Evolutionary conservation across 2,113 vertebrate species (phyloP).

Genomic region (Bos taurus): ARS-UCD2.0 NC_037337.1:22505501-22506000

Average conservation of each 20-base stretch:
- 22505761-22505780: neutral
- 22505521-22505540: neutral
- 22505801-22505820: neutral
- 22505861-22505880: neutral
- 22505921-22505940: neutral
- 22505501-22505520: neutral
- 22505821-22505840: neutral
- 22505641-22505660: neutral
- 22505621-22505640: neutral
- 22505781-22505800: neutral
- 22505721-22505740: neutral
- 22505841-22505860: neutral
- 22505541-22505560: neutral
- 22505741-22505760: neutral
- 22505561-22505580: neutral
- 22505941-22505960: too few relatives aligned
- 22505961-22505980: neutral
- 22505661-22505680: neutral
- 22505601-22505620: neutral
- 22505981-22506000: neutral
- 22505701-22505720: neutral
- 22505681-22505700: neutral
- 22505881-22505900: neutral
- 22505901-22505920: neutral
- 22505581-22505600: neutral